Evolutionary conservation across 2,888 invertebrate species (phyloP).

Genomic region (Chydorus sphaericus): DNA sequence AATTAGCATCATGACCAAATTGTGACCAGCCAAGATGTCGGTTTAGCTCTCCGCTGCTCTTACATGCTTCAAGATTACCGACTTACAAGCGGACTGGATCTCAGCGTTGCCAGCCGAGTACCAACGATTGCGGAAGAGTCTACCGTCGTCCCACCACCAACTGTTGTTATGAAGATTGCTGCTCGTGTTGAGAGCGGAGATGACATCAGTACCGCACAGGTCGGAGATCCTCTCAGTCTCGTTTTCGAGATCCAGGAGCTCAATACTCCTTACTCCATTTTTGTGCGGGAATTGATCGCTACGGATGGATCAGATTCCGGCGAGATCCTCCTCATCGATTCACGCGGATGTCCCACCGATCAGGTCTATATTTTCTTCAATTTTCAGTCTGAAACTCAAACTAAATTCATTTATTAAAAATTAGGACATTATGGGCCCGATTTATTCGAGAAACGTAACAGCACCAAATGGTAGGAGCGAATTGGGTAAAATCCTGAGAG

Average conservation of each 20-base stretch:
- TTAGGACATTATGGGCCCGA: conserved; percentile 30
- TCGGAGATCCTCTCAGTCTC: conserved; percentile 33
- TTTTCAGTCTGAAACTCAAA: no score
- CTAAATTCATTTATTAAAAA: no score
- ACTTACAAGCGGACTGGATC: conserved; percentile 29
- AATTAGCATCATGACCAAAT: conserved; percentile 30
- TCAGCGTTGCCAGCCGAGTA: conserved; percentile 25
- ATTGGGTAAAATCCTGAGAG: conserved; percentile 24
- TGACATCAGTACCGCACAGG: conserved; percentile 30
- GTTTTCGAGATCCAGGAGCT: conserved; percentile 31
- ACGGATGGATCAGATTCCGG: conserved; percentile 31
- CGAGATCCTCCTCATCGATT: conserved; percentile 34
- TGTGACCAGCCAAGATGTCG: conserved; percentile 33
- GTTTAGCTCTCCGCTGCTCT: conserved; percentile 32
- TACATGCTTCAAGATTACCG: conserved; percentile 32
- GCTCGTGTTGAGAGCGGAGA: conserved; percentile 29
- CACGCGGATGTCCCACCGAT: conserved; percentile 32
- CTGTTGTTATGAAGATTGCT: conserved; percentile 34
- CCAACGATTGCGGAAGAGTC: conserved; percentile 27
- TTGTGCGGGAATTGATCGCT: conserved; percentile 33
- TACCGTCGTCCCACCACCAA: conserved; percentile 32
- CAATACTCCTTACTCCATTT: conserved; percentile 33
- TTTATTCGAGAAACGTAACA: conserved; percentile 20
- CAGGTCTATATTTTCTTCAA: no score
- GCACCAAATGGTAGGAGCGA: no score